Evolutionary conservation across 2,888 invertebrate species (phyloP).

Genomic region (Celastrina argiolus): DNA sequence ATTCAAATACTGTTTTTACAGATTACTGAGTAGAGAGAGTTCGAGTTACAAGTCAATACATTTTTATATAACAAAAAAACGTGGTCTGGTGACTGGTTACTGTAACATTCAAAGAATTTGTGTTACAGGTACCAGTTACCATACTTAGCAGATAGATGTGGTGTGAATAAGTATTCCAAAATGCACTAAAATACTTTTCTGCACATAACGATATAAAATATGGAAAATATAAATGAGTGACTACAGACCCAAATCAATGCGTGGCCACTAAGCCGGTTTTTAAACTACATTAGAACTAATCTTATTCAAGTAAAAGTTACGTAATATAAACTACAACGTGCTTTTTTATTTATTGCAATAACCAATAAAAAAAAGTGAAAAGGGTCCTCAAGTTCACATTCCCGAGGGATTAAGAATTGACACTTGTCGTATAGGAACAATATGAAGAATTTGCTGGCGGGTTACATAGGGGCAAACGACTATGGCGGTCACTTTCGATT

Average conservation of each 20-base stretch:
- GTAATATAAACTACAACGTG: background rate
- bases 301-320: background rate
- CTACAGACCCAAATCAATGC: too few species aligned
- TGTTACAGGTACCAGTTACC: too few species aligned
- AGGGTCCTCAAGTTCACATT: background rate
- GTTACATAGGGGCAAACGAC: background rate
- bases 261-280: too few species aligned
- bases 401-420: slow-evolving; percentile 18
- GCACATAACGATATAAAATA: too few species aligned
- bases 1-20: background rate
- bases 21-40: background rate
- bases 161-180: too few species aligned
- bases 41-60: background rate
- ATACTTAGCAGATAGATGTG: too few species aligned
- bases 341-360: background rate
- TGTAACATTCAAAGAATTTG: too few species aligned
- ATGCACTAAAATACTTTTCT: too few species aligned
- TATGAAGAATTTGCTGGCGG: background rate
- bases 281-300: too few species aligned
- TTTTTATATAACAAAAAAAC: background rate
- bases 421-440: slow-evolving; percentile 13
- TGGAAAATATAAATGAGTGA: too few species aligned
- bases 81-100: too few species aligned
- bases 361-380: background rate
- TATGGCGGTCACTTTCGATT: slow-evolving; percentile 30